phyloP scores from a whole-genome alignment of 2,113 vertebrate genomes.

The Gnathonemus longibarbis region DNA sequence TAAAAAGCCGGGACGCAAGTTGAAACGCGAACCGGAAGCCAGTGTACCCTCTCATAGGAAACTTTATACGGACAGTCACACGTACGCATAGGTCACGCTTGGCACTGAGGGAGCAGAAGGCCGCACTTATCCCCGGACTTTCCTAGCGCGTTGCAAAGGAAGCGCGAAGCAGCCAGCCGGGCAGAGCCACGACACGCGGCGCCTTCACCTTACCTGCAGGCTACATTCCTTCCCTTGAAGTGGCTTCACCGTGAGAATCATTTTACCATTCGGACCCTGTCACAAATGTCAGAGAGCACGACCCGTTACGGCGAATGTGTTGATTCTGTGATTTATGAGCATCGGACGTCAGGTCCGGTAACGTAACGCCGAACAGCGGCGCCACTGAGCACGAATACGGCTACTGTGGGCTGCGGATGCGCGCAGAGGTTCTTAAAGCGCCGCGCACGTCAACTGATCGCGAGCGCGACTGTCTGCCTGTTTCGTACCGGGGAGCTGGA shows the following conservation, averaged over 20 bases:
- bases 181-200: neutral
- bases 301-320: neutral
- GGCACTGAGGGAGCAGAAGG: neutral
- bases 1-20: neutral
- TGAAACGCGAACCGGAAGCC: neutral
- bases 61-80: neutral
- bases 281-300: neutral
- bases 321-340: neutral
- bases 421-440: neutral
- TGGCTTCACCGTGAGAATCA: slow-evolving; percentile 68
- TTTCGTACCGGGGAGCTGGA: neutral
- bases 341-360: neutral
- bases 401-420: neutral
- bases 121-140: slow-evolving; percentile 8
- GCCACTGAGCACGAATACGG: neutral
- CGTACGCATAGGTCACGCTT: too few relatives aligned
- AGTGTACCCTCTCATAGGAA: neutral
- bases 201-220: slow-evolving; percentile 51
- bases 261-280: slow-evolving; percentile 37
- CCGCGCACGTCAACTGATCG: neutral
- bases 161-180: neutral
- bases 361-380: neutral
- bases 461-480: neutral
- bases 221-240: slow-evolving; percentile 68
- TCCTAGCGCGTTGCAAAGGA: neutral